These are phyloP conservation scores for Lonchura striata DNA, from an alignment of 2,113 vertebrate species.

Conservation along the genomic window DNA sequence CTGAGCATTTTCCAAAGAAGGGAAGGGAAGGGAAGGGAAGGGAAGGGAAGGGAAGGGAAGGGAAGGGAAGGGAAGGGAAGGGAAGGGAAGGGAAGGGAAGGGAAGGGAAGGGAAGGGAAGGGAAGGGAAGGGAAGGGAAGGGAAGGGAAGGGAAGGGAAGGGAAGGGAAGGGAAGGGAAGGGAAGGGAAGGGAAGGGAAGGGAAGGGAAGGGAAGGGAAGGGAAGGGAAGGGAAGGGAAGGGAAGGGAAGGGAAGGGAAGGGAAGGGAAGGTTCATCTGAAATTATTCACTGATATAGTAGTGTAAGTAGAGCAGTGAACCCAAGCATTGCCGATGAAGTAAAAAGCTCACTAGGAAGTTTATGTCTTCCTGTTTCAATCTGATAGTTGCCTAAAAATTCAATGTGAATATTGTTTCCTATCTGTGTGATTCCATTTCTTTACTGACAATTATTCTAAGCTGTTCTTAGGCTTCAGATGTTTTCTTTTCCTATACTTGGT, in stretches of 20 bases:
- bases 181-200: too few relatives aligned
- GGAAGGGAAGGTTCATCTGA: background rate
- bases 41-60: too few relatives aligned
- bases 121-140: too few relatives aligned
- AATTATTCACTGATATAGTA: background rate
- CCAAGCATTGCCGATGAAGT: background rate
- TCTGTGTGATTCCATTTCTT: conserved; percentile 42
- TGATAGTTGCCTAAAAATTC: background rate
- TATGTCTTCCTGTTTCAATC: background rate
- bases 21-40: too few relatives aligned
- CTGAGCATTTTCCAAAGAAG: background rate
- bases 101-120: too few relatives aligned
- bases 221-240: background rate
- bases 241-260: too few relatives aligned
- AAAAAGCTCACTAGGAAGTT: background rate
- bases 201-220: too few relatives aligned
- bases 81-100: background rate
- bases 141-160: too few relatives aligned
- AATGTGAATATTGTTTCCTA: conserved; percentile 61
- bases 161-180: background rate
- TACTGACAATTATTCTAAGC: conserved; percentile 69
- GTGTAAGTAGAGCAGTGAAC: background rate
- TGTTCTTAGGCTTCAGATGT: conserved; percentile 66
- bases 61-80: background rate
- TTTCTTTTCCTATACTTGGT: conserved; percentile 67